Base-by-base conservation (phyloP, 2,888 invertebrate genomes). In the Eumacrocentrus americanus region DNA sequence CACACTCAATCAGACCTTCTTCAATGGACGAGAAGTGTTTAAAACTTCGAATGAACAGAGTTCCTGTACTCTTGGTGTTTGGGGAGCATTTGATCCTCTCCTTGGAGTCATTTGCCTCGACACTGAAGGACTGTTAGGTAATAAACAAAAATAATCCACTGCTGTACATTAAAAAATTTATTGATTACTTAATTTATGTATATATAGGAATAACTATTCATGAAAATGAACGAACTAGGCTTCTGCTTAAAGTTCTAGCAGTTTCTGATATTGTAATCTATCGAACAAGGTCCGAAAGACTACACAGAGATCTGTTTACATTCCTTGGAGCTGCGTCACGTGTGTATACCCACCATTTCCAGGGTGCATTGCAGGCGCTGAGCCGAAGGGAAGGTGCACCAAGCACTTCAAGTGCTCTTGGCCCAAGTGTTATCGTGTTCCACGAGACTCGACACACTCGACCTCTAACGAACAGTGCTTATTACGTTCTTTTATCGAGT, bases 201-300 rank as follows among this genome's bases (percentile, higher is more conserved):
- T 3, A 12, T 57, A 12, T 34, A 78, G 78, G 77, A 63, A 70
- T 81, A 58, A 84, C 87, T 1, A 79, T 81, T 60, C 84, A 86
- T 71, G 86, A 87, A 67, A 86, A 87, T 69, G 86, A 87, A 74
- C 81, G 88, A 54, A 89, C 87, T 64, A 83, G 91, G 50, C 83
- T 92, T 53, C 79, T 92, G 47, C 81, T 92, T 25, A 92, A 91
- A 82, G 86, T 92, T 52, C 82, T 93, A n/a, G 92, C 92, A 3
- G 86, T 92, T 52, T 91, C 91, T 2, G 92, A 93, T 79, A 85
- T 93, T 64, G 87, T 92, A 0, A 86, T 93, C 48, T 92, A 90
- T 77, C 83, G 91, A 58, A 91, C 91, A 7, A 83, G 89, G 58
- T 88, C 91, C 0, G 91, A 91, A 73, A 83, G 91, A 51, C 78